These are phyloP conservation scores for Phasianus colchicus DNA, from an alignment of 2,113 vertebrate species.

Conservation along the genomic window DNA sequence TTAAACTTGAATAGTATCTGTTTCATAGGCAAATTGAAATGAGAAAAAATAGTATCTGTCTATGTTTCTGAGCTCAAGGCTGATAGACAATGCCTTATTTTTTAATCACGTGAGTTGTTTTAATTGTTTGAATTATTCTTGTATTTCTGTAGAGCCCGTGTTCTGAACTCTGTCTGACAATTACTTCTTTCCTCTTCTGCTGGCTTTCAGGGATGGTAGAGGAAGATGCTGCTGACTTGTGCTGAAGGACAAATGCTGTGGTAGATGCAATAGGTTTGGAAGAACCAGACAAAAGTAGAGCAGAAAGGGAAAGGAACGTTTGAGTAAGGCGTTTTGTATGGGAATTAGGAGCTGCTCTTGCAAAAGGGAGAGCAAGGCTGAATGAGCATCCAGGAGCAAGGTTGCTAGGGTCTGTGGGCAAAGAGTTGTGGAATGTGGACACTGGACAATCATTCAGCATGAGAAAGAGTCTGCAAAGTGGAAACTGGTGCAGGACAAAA, in stretches of 20 bases:
- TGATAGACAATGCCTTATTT: background rate
- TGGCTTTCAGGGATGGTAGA: background rate
- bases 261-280: background rate
- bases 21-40: background rate
- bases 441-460: background rate
- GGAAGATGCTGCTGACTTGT: background rate
- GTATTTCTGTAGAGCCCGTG: background rate
- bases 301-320: background rate
- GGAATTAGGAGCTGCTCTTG: background rate
- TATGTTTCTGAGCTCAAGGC: background rate
- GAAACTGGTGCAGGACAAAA: background rate
- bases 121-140: background rate
- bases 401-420: slow-evolving; percentile 14
- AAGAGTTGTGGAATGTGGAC: slow-evolving; percentile 1
- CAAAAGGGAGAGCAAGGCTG: background rate
- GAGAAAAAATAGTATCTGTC: fast-evolving
- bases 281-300: background rate
- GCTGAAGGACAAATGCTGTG: background rate
- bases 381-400: background rate
- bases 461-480: background rate
- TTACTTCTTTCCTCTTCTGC: background rate
- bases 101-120: background rate
- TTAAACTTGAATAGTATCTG: background rate
- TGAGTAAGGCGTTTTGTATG: background rate
- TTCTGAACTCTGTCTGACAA: background rate